Evolutionary conservation across 2,888 invertebrate species (phyloP).

Genomic region (Dolichomitus sp.): DNA sequence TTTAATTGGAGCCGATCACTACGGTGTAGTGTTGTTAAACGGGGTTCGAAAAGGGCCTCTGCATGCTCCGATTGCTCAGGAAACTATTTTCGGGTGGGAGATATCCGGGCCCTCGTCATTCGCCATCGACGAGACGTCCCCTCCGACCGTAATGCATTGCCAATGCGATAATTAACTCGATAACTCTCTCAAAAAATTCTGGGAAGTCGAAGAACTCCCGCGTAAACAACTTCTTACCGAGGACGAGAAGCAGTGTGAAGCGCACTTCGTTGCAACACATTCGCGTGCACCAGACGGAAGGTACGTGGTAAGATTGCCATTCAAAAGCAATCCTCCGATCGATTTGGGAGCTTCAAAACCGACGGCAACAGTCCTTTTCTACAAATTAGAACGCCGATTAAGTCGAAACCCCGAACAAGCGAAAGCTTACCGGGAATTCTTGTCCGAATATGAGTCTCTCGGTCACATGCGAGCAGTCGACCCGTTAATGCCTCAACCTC

Average conservation of each 20-base stretch:
- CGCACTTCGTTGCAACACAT: constrained; percentile 3
- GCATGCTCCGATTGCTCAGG: constrained; percentile 21
- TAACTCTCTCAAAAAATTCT: constrained; percentile 17
- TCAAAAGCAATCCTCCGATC: neutral
- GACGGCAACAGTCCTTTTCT: neutral
- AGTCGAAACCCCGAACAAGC: neutral
- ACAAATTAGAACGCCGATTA: neutral
- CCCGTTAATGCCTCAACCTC: neutral
- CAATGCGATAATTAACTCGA: neutral
- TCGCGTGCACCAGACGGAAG: constrained; percentile 1
- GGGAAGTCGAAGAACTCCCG: constrained; percentile 33
- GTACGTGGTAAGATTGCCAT: constrained; percentile 3
- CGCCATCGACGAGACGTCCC: neutral
- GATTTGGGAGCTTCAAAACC: constrained; percentile 2
- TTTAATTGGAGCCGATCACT: neutral
- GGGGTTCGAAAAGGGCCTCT: neutral
- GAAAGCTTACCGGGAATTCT: neutral
- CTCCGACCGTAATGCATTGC: neutral
- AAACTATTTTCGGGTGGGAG: constrained; percentile 71
- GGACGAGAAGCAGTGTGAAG: neutral
- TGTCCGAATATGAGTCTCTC: neutral
- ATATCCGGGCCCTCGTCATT: constrained; percentile 46
- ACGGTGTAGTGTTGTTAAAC: neutral
- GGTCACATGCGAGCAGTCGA: constrained; percentile 5
- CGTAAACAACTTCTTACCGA: neutral